Evolutionary conservation across 2,888 invertebrate species (phyloP).

Genomic region (Nasonia oneida): DNA sequence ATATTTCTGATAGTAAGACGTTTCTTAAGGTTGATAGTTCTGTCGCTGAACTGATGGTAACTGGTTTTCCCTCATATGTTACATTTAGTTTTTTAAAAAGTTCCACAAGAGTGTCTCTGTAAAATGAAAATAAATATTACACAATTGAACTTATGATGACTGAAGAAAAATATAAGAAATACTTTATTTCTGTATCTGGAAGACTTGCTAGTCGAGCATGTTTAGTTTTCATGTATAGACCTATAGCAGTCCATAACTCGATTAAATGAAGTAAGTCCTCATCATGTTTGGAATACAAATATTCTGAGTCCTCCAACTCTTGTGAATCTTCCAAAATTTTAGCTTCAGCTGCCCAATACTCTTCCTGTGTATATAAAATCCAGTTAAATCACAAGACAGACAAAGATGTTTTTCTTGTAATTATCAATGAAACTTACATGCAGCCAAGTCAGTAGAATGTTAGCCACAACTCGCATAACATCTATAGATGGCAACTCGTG

Average conservation of each 20-base stretch:
- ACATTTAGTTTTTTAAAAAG: conserved; percentile 20
- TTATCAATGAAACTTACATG: conserved; percentile 76
- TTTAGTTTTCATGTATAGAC: conserved; percentile 71
- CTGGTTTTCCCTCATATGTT: conserved; percentile 9
- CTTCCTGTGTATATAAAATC: conserved; percentile 74
- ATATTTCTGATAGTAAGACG: conserved; percentile 71
- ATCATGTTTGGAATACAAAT: conserved; percentile 67
- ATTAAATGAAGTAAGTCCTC: conserved; percentile 70
- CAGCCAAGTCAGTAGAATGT: conserved; percentile 86
- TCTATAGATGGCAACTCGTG: conserved; percentile 84
- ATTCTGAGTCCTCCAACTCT: conserved; percentile 70
- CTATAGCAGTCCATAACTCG: conserved; percentile 75
- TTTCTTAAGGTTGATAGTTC: conserved; percentile 64
- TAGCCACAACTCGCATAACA: conserved; percentile 83
- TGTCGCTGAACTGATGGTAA: conserved; percentile 6
- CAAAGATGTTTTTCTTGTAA: background rate
- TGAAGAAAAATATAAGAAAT: background rate
- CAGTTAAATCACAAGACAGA: background rate
- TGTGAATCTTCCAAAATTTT: conserved; percentile 79
- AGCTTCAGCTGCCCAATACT: conserved; percentile 84
- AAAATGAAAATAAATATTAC: conserved; percentile 5
- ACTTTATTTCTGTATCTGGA: conserved; percentile 72
- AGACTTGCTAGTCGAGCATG: conserved; percentile 68
- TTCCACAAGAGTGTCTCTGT: conserved; percentile 43
- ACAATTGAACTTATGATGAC: background rate